These are phyloP conservation scores for Mormyrus hasselquistii DNA, from an alignment of 2,797 vertebrate genomes.

Conservation along the genomic window DNA sequence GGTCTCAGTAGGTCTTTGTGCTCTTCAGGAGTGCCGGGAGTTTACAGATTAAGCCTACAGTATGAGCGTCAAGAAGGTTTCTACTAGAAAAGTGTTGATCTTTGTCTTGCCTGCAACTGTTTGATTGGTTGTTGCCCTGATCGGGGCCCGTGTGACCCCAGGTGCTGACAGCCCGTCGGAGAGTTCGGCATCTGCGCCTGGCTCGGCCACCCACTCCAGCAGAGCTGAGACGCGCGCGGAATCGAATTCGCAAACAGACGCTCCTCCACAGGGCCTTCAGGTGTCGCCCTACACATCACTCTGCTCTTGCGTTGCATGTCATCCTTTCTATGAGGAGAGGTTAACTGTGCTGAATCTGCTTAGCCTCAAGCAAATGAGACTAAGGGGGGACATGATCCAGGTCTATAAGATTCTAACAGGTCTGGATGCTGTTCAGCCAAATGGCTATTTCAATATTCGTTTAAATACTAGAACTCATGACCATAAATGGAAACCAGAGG, in stretches of 20 bases:
- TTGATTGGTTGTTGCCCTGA: not conserved
- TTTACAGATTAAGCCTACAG: not conserved
- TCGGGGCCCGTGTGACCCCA: slow-evolving; percentile 40
- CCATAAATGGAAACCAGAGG: too few species aligned
- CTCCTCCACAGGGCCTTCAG: slow-evolving; percentile 50
- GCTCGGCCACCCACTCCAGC: slow-evolving; percentile 49
- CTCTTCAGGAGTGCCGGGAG: not conserved
- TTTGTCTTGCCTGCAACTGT: not conserved
- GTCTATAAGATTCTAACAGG: too few species aligned
- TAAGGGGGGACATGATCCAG: too few species aligned
- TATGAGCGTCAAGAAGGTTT: not conserved
- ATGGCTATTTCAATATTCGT: too few species aligned
- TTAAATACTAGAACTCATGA: too few species aligned
- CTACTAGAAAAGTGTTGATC: not conserved
- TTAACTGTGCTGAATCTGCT: too few species aligned
- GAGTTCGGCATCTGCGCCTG: slow-evolving; percentile 58
- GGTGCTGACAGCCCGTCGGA: slow-evolving; percentile 58
- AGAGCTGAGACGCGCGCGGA: slow-evolving; percentile 48
- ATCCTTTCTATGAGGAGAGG: not conserved
- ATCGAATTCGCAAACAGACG: slow-evolving; percentile 45
- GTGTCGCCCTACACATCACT: slow-evolving; percentile 32
- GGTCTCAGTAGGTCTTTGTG: not conserved
- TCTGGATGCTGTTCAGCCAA: too few species aligned
- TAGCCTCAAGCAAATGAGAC: too few species aligned
- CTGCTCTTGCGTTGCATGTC: not conserved